Evolutionary conservation across 2,888 invertebrate genomes (phyloP).

Genomic region (Plebejus melissa): DNA sequence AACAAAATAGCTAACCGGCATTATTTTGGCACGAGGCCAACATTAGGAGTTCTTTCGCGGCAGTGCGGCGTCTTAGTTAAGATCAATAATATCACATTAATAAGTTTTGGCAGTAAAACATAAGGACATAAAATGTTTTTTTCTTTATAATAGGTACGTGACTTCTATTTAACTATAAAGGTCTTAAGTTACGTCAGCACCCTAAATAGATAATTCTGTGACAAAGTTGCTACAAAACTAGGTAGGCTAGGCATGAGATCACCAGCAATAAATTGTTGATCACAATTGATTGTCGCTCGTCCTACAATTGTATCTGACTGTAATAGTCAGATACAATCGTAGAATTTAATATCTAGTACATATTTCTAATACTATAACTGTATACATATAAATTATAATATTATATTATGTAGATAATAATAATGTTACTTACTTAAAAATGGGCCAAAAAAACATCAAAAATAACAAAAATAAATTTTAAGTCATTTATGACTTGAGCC

Average conservation of each 20-base stretch:
- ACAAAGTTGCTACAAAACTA: constrained; percentile 31
- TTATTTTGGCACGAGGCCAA: constrained; percentile 64
- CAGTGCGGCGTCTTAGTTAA: constrained; percentile 44
- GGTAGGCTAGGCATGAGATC: constrained; percentile 35
- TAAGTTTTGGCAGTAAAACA: constrained; percentile 22
- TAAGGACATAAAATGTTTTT: neutral
- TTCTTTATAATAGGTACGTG: neutral
- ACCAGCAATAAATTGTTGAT: constrained; percentile 33
- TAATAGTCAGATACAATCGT: neutral
- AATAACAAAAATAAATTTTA: neutral
- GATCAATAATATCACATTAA: constrained; percentile 42
- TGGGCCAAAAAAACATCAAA: neutral
- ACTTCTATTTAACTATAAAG: neutral
- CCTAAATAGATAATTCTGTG: constrained; percentile 23
- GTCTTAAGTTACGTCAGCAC: constrained; percentile 2
- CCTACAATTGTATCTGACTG: constrained; percentile 36
- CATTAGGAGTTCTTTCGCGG: constrained; percentile 47
- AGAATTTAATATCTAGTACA: constrained; percentile 21
- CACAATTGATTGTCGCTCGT: constrained; percentile 34
- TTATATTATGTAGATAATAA: no score
- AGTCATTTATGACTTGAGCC: neutral
- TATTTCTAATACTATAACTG: neutral
- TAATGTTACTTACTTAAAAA: no score
- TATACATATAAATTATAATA: no score
- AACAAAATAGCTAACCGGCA: constrained; percentile 44